phyloP scores from a whole-genome alignment of 1,140 invertebrate species.

The Psix sp. region DNA sequence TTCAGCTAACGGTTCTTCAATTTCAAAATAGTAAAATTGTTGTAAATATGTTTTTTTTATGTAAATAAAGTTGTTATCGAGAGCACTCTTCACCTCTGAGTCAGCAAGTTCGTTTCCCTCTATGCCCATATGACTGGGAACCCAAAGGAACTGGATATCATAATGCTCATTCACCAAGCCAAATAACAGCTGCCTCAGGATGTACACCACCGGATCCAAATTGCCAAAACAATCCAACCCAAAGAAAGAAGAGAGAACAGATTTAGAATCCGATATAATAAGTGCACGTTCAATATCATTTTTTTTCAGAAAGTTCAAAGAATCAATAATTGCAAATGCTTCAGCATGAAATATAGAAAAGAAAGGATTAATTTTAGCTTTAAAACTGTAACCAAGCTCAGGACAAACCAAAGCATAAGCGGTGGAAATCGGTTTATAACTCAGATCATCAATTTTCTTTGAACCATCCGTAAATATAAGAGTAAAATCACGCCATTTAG shows the following conservation, averaged over 20 bases:
- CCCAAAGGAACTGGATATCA: background rate
- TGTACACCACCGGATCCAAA: background rate
- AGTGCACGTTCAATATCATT: background rate
- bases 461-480: background rate
- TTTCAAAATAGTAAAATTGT: too few relatives aligned
- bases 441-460: background rate
- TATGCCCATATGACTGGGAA: background rate
- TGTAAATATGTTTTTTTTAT: too few relatives aligned
- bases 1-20: too few relatives aligned
- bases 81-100: too few relatives aligned
- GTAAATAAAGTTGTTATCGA: too few relatives aligned
- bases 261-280: background rate
- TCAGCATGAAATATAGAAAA: constrained; percentile 2
- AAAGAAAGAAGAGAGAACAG: background rate
- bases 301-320: background rate
- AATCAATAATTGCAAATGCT: constrained; percentile 2
- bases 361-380: background rate
- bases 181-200: background rate
- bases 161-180: background rate
- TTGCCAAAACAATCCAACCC: background rate
- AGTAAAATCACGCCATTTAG: background rate
- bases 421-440: background rate
- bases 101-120: too few relatives aligned
- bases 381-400: background rate
- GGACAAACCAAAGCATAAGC: background rate